Evolutionary conservation across 2,888 invertebrate species (phyloP), one percentile per base, ranked within the genome.

Genomic region (Lacanobia oleracea): DNA sequence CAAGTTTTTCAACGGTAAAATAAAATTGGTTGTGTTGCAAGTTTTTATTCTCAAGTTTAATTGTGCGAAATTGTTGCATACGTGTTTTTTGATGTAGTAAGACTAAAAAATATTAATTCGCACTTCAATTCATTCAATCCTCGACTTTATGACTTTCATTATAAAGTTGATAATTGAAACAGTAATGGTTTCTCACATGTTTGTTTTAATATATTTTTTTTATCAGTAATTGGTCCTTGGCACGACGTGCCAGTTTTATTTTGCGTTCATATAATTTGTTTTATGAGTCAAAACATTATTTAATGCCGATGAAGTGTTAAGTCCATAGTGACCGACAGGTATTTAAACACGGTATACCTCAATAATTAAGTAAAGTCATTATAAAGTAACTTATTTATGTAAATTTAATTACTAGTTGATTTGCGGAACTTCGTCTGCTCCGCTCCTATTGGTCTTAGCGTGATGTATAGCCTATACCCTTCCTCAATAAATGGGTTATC

Each of bases 31-130:
- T 69, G 75, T 70, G 69, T 84, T 84, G 75, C 73, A 90, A 90
- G 90, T 92, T 94, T 93, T 94, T 93, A 91, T 92, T 92, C 85
- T 88, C 84, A 81, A 87, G 90, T 93, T 94, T 94, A 95, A 94
- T 94, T 94, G 93, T 91, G 91, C 90, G 89, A 93, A 94, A 94
- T 94, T 93, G 94, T 93, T 91, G 90, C 93, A 91, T 92, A 91
- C 93, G 86, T 92, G 93, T 94, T 93, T 88, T 75, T 91, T 89
- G 87, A 75, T 70, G 75, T 79, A 76, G 78, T 56, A 82, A 79
- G 74, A 82, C 45, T 72, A 77, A 76, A 82, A 79, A 85, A 83
- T 53, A 71, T 61, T 51, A 70, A 54, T 72, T 62, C 66, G 33
- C 59, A 43, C 14, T 50, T 33, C 4, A 23, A 10, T 1, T 2